Conservation (phyloP, 2,797 vertebrate species). For the Manis crassicaudata region DNA sequence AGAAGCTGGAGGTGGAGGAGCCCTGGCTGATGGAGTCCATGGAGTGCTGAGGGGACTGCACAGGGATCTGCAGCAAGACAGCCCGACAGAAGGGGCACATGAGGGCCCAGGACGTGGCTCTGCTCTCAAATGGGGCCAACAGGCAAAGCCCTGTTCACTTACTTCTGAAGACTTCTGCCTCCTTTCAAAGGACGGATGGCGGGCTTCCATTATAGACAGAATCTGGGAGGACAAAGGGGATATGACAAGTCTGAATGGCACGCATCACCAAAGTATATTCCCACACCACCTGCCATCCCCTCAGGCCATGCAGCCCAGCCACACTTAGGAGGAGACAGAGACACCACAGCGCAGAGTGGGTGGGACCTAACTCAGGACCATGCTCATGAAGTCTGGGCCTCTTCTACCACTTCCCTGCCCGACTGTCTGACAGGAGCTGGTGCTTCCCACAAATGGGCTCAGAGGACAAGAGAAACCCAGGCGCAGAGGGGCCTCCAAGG, state of each 20-base stretch:
- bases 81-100: background rate
- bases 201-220: constrained; percentile 90
- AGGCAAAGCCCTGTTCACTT: constrained; percentile 52
- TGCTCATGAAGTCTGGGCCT: rapidly evolving
- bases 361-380: rapidly evolving
- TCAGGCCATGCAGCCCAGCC: rapidly evolving
- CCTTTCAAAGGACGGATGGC: constrained; percentile 83
- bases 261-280: rapidly evolving
- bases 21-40: constrained; percentile 90
- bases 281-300: background rate
- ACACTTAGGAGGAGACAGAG: background rate
- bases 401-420: background rate
- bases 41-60: constrained; percentile 87
- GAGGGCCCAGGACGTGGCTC: background rate
- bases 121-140: background rate
- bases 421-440: too few relatives aligned
- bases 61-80: constrained; percentile 84
- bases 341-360: rapidly evolving
- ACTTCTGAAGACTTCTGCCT: constrained; percentile 87
- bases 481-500: background rate
- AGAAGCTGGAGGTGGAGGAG: constrained; percentile 92
- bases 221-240: constrained; percentile 85
- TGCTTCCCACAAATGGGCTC: background rate
- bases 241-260: background rate
- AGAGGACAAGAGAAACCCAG: background rate